Conservation (phyloP, 2,888 invertebrate species). For the Lamellibrachia columna region DNA sequence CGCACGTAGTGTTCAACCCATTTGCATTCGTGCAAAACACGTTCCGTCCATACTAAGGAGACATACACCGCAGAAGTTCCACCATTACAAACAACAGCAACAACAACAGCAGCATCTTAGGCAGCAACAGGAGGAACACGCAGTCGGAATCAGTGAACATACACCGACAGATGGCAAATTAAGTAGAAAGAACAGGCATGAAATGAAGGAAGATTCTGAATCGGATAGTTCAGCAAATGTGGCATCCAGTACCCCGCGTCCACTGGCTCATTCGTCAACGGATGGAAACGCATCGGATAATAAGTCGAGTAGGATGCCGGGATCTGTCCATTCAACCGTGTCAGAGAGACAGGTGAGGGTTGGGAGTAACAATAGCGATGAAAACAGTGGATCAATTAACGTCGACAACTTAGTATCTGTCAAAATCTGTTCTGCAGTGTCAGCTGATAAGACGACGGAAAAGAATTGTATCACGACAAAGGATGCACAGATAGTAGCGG, state of each 20-base stretch:
- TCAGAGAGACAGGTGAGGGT: neutral
- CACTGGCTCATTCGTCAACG: neutral
- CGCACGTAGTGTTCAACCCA: neutral
- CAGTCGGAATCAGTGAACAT: neutral
- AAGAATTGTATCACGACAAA: neutral
- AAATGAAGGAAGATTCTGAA: neutral
- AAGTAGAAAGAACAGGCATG: neutral
- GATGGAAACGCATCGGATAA: neutral
- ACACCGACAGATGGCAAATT: neutral
- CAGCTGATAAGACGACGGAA: neutral
- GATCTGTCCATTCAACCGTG: neutral
- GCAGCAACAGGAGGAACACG: neutral
- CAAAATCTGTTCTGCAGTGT: neutral
- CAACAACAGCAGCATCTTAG: neutral
- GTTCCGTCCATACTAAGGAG: neutral
- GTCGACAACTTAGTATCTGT: neutral
- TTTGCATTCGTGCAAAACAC: conserved; percentile 1
- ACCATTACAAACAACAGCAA: neutral
- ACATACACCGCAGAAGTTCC: neutral
- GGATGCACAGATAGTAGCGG: neutral
- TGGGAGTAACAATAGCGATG: neutral
- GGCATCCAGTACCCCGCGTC: neutral
- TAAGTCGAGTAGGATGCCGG: neutral
- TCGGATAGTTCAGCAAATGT: neutral
- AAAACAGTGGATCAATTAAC: neutral